These are phyloP conservation scores for Euspilapteryx auroguttella DNA, from an alignment of 2,888 invertebrate species.

Conservation along the genomic window DNA sequence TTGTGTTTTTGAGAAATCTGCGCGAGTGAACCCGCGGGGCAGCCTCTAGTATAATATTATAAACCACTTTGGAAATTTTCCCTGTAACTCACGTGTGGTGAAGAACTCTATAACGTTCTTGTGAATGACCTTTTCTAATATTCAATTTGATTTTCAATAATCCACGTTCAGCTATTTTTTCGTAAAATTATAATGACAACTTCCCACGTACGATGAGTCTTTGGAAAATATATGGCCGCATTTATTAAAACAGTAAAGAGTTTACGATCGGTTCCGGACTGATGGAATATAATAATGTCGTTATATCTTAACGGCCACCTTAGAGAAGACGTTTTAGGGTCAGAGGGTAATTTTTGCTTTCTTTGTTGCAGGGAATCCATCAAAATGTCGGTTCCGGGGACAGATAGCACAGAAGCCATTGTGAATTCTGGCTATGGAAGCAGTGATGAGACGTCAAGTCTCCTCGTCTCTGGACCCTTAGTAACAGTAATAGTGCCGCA, in stretches of 20 bases:
- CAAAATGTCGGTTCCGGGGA: conserved; percentile 50
- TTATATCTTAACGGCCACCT: no score
- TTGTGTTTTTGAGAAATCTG: no score
- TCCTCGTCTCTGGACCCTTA: conserved; percentile 68
- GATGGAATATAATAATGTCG: no score
- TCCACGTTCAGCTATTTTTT: background rate
- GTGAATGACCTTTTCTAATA: conserved; percentile 4
- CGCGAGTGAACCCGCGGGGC: no score
- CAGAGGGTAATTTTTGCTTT: no score
- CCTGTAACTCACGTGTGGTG: no score
- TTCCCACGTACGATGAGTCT: no score
- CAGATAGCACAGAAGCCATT: conserved; percentile 57
- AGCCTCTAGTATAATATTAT: no score
- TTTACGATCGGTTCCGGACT: conserved; percentile 1
- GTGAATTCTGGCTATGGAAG: conserved; percentile 71
- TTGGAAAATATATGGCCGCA: no score
- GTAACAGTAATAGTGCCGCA: conserved; percentile 53
- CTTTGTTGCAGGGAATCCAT: conserved; percentile 30
- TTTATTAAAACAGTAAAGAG: conserved; percentile 1
- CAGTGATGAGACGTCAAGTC: conserved; percentile 81
- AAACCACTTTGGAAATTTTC: no score
- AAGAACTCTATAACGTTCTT: no score
- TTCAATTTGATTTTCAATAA: conserved; percentile 2
- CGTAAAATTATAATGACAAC: conserved; percentile 3
- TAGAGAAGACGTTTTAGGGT: no score